Evolutionary conservation across 2,888 invertebrate species (phyloP), one percentile per base, ranked within the genome.

Genomic region (Ecdyonurus torrentis): DNA sequence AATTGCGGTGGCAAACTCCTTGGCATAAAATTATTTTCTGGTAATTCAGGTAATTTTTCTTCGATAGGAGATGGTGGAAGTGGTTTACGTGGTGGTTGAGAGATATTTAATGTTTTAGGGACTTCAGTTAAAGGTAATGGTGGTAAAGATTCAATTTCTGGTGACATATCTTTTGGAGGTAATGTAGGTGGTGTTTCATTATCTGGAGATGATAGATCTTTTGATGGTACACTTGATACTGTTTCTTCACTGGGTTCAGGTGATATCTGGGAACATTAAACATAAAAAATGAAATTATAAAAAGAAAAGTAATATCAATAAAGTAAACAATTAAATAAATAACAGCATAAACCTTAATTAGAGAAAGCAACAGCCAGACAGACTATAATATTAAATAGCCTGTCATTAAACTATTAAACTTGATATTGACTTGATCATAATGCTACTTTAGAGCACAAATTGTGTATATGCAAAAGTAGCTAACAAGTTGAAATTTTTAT

Each of bases 151-250:
- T 55, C 55, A 5, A 55, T 22, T 7, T 55, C 55, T 5, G 55
- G 55, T 5, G 55, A 55, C 55, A 55, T 55, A n/a, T 55, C 55
- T n/a, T 55, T 55, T 5, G 55, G 55, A n/a, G 55, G 55, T n/a
- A 55, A 22, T 5, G 55, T 55, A n/a, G 55, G 55, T 7, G 55
- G 55, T 20, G 55, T 55, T 20, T 55, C 55, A 20, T 55, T 55
- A 5, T 55, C 55, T 10, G 55, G 55, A 5, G 55, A 55, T 7
- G 55, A 55, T 7, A 55, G 55, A 7, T 55, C 55, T 22, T 22
- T 55, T 18, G n/a, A 22, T 15, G 37, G 37, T 15, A 37, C 5
- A 20, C n/a, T n/a, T 20, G 55, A 55, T 7, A 7, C 7, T 10
- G 55, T 55, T 22, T n/a, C 55, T 22, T 55, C 55, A 20, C 55